Evolutionary conservation across 2,888 invertebrate genomes (phyloP).

Genomic region (Phlogophora meticulosa): DNA sequence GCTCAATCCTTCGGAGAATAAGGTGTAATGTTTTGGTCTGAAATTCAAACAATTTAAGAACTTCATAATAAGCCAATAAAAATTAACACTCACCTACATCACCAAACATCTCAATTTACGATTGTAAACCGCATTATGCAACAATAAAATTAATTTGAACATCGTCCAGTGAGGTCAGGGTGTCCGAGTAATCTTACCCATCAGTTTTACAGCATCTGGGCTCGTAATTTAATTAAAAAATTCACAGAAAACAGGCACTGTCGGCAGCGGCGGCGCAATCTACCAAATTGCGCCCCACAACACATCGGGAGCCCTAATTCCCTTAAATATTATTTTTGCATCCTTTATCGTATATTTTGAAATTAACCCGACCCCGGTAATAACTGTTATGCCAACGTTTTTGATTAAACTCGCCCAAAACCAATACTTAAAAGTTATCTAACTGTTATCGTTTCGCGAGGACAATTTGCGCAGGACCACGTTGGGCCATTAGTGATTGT

Average conservation of each 20-base stretch:
- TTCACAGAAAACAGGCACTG: conserved; percentile 87
- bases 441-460: conserved; percentile 74
- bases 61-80: conserved; percentile 33
- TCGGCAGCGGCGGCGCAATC: conserved; percentile 83
- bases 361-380: conserved; percentile 85
- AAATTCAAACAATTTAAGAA: not conserved
- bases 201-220: conserved; percentile 85
- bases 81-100: conserved; percentile 44
- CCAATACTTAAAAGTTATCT: conserved; percentile 89
- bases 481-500: conserved; percentile 48
- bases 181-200: conserved; percentile 73
- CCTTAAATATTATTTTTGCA: conserved; percentile 88
- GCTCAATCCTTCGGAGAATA: too few relatives aligned
- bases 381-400: conserved; percentile 85
- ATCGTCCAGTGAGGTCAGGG: conserved; percentile 49
- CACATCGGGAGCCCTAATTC: conserved; percentile 87
- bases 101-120: conserved; percentile 62
- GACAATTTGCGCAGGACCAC: conserved; percentile 74
- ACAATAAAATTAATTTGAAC: conserved; percentile 63
- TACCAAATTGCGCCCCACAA: conserved; percentile 85
- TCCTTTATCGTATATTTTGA: conserved; percentile 88
- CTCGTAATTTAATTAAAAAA: conserved; percentile 91
- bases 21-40: too few relatives aligned
- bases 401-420: conserved; percentile 89
- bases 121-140: conserved; percentile 61